phyloP scores from a whole-genome alignment of 1,140 invertebrate genomes.

The Capitella teleta region DNA sequence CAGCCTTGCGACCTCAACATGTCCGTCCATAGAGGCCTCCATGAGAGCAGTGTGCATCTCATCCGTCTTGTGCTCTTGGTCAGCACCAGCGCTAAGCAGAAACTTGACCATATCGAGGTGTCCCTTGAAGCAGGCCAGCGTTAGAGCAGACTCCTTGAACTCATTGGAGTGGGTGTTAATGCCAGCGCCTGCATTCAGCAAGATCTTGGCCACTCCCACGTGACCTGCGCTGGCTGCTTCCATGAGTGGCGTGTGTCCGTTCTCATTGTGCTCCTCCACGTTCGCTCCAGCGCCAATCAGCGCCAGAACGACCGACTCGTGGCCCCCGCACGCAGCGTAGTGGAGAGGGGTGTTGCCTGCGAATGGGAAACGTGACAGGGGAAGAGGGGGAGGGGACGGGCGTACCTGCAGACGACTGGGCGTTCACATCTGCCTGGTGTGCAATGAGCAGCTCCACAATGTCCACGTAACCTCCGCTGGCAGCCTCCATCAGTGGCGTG shows the following conservation, averaged over 20 bases:
- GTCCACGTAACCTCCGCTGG: constrained; percentile 96
- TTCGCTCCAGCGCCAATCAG: constrained; percentile 83
- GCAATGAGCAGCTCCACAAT: constrained; percentile 92
- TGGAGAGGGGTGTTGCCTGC: constrained; percentile 88
- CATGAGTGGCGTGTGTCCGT: constrained; percentile 97
- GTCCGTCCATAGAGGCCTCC: constrained; percentile 99
- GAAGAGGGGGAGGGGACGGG: constrained; percentile 2
- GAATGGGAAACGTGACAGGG: constrained; percentile 4
- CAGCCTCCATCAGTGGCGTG: constrained; percentile 98
- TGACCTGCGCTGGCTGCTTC: constrained; percentile 95
- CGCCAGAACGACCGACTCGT: constrained; percentile 76
- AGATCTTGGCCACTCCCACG: constrained; percentile 82
- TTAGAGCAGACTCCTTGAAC: constrained; percentile 78
- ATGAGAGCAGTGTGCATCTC: constrained; percentile 99
- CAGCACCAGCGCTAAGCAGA: constrained; percentile 41
- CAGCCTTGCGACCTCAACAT: constrained; percentile 50
- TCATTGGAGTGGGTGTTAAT: constrained; percentile 99
- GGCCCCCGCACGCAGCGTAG: constrained; percentile 94
- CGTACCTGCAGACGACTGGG: constrained; percentile 81
- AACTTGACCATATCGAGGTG: constrained; percentile 80
- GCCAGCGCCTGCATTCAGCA: constrained; percentile 82
- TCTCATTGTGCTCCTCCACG: constrained; percentile 97
- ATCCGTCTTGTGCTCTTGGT: constrained; percentile 91
- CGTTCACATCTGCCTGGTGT: constrained; percentile 98
- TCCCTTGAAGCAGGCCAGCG: constrained; percentile 92